phyloP scores from a whole-genome alignment of 1,140 invertebrate genomes.

The Aphelinus atriplicis region DNA sequence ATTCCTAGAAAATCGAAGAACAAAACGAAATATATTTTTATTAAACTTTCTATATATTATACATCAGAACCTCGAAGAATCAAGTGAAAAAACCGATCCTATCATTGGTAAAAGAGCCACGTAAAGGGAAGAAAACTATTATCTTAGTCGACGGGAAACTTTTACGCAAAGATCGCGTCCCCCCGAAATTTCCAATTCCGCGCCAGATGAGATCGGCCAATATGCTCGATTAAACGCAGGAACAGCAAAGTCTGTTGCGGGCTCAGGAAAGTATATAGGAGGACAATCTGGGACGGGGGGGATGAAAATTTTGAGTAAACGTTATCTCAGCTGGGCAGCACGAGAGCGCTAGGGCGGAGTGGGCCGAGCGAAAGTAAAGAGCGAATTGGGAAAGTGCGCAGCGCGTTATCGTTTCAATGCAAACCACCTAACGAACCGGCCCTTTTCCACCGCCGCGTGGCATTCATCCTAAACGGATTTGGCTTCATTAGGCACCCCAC shows the following conservation, averaged over 20 bases:
- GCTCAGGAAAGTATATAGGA: too few relatives aligned
- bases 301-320: conserved; percentile 31
- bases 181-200: conserved; percentile 23
- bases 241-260: too few relatives aligned
- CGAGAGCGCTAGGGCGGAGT: not conserved
- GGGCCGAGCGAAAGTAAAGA: not conserved
- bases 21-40: too few relatives aligned
- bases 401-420: conserved; percentile 57
- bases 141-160: too few relatives aligned
- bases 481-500: conserved; percentile 63
- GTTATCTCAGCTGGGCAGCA: conserved; percentile 22
- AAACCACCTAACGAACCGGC: conserved; percentile 61
- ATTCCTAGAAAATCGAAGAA: too few relatives aligned
- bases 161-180: too few relatives aligned
- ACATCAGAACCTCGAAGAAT: too few relatives aligned
- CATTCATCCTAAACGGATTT: conserved; percentile 66
- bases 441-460: conserved; percentile 46
- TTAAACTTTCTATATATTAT: too few relatives aligned
- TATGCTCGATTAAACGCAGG: not conserved
- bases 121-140: too few relatives aligned
- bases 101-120: too few relatives aligned
- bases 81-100: too few relatives aligned
- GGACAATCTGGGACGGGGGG: not conserved
- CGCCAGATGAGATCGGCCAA: not conserved
- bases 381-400: conserved; percentile 22